Evolutionary conservation across 1,140 invertebrate genomes (phyloP), one percentile per base, ranked within the genome.

Genomic region (Euglossa dilemma): DNA sequence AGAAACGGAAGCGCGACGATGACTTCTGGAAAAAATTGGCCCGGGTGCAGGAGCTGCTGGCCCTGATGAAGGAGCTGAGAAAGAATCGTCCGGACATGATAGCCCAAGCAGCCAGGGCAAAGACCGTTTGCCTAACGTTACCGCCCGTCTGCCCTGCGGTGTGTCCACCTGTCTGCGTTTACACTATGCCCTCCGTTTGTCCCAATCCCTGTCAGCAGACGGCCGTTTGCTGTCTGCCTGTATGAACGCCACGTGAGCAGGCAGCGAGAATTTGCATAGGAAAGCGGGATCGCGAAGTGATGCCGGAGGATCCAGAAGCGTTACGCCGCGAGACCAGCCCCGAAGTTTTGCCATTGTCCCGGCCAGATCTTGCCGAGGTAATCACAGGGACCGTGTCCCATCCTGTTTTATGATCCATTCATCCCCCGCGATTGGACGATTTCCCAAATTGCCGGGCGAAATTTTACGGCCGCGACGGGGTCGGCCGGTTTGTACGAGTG

Each of bases 341-440:
- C 59, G 25, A 52, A 76, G 45, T 76, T 76, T 52, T 36, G 52
- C 74, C 71, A 74, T 82, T 56, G 52, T 56, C 28, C 79, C 69
- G 23, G 43, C 45, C 36, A 28, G 61, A 67, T 59, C 45, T n/a
- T 25, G 16, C 25, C 14, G 20, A 82, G 80, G 80, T 76, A 82
- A 82, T 82, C 80, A 67, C 56, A 61, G 25, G 9, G 18, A 54
- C 28, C 59, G 36, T 74, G 80, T 66, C 63, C 73, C 73, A 66
- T 67, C 72, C 45, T 82, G 52, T 82, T 76, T 82, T 82, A 76
- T 25, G 72, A 81, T 56, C 72, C 72, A 67, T 81, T 75, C 61
- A n/a, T 67, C 72, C 72, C 72, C 20, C 12, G 63, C 72, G 80
- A 81, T 75, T 64, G 59, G 18, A n/a, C 79, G 52, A 75, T 47